phyloP scores from a whole-genome alignment of 2,113 vertebrate species.

The Sardina pilchardus region DNA sequence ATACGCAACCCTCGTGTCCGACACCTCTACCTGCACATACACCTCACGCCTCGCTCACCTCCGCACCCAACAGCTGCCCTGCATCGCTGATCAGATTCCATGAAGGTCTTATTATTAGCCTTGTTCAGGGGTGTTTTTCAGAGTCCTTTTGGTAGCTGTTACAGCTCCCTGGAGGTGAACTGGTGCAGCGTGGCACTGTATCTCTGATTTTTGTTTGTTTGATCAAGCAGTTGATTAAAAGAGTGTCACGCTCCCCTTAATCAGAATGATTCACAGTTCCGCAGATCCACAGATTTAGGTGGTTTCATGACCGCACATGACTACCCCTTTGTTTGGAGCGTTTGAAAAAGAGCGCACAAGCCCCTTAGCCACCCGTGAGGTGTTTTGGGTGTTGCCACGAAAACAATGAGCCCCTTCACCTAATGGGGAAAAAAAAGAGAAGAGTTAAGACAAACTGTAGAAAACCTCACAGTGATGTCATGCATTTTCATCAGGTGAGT shows the following conservation, averaged over 20 bases:
- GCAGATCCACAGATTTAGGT: not conserved
- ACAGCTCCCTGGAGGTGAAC: not conserved
- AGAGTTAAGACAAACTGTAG: not conserved
- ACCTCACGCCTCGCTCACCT: not conserved
- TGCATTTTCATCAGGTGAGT: constrained; percentile 47
- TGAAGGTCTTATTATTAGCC: not conserved
- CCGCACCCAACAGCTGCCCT: not conserved
- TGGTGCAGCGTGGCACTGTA: not conserved
- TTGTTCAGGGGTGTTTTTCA: no score
- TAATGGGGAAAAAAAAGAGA: not conserved
- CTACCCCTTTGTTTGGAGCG: not conserved
- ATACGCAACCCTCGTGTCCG: not conserved
- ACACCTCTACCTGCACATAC: not conserved
- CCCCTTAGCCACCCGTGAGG: constrained; percentile 1
- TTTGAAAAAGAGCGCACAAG: constrained; percentile 16
- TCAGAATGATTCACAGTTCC: not conserved
- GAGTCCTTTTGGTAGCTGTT: not conserved
- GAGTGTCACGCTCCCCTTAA: not conserved
- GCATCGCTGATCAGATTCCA: not conserved
- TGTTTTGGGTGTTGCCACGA: not conserved
- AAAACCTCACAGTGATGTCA: constrained; percentile 35
- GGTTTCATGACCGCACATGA: not conserved
- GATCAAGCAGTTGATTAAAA: not conserved
- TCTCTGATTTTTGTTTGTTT: not conserved
- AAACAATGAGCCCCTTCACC: constrained; percentile 57